These are phyloP conservation scores for Sebastiscus tertius DNA, from an alignment of 2,797 vertebrate species.

Conservation along the genomic window DNA sequence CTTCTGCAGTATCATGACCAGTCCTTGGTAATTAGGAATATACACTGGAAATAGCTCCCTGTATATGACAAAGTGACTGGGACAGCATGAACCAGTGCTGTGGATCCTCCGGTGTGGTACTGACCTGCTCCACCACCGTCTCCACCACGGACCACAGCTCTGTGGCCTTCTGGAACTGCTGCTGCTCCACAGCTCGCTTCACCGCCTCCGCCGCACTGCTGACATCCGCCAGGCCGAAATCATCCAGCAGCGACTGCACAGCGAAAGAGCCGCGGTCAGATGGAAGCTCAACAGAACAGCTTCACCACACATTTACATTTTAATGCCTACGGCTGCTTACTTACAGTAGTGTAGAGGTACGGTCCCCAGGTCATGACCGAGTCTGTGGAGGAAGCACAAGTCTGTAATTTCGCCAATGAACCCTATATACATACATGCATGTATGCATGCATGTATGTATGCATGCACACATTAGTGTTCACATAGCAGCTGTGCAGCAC, in stretches of 20 bases:
- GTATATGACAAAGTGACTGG: neutral
- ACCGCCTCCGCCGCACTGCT: slow-evolving; percentile 84
- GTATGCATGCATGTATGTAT: rapidly evolving
- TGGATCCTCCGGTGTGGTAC: neutral
- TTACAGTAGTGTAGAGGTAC: slow-evolving; percentile 94
- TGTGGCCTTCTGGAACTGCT: slow-evolving; percentile 86
- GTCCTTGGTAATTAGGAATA: neutral
- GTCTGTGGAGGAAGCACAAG: slow-evolving; percentile 78
- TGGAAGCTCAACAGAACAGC: neutral
- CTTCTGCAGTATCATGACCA: neutral
- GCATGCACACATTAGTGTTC: too few species aligned
- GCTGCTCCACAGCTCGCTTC: slow-evolving; percentile 84
- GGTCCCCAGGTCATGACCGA: slow-evolving; percentile 97
- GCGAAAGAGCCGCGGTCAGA: neutral
- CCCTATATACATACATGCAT: too few species aligned
- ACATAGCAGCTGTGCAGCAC: too few species aligned
- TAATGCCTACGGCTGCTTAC: slow-evolving; percentile 57
- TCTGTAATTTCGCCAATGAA: too few species aligned
- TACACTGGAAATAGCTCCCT: neutral
- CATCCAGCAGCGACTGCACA: slow-evolving; percentile 92
- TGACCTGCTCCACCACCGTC: slow-evolving; percentile 87
- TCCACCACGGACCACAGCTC: slow-evolving; percentile 89
- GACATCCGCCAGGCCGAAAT: slow-evolving; percentile 89
- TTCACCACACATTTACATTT: neutral
- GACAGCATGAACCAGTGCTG: neutral